Evolutionary conservation across 2,797 vertebrate genomes (phyloP).

Genomic region (Crocodylus rhombifer): DNA sequence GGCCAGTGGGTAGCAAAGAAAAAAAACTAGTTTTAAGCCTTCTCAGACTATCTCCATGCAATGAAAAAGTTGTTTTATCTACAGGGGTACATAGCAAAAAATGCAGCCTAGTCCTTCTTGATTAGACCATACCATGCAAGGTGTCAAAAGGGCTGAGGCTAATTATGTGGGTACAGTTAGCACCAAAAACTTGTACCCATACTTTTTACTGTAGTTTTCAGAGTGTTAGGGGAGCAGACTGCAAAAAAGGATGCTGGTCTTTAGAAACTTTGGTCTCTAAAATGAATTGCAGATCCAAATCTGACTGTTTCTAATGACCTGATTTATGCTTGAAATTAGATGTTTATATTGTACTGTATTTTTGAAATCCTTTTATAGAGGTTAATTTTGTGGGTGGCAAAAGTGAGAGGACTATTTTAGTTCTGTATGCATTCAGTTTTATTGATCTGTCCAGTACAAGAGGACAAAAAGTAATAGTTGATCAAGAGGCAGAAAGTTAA

Average conservation of each 20-base stretch:
- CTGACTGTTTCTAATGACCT: not conserved
- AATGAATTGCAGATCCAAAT: not conserved
- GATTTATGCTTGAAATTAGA: not conserved
- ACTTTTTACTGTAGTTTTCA: not conserved
- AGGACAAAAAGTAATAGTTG: not conserved
- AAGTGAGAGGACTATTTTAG: not conserved
- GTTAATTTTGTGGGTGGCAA: not conserved
- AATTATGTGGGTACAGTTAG: not conserved
- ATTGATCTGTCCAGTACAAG: not conserved
- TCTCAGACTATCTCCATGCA: not conserved
- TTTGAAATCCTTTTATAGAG: not conserved
- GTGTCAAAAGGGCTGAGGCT: not conserved
- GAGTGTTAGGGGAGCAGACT: not conserved
- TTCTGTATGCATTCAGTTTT: not conserved
- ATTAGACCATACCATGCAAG: accelerated
- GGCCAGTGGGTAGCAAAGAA: not conserved
- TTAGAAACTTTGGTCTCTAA: not conserved
- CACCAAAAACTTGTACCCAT: not conserved
- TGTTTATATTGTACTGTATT: accelerated
- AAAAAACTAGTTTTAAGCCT: not conserved
- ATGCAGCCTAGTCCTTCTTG: accelerated
- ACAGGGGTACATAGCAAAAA: not conserved
- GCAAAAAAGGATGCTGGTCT: not conserved
- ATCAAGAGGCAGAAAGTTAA: not conserved
- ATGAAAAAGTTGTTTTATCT: accelerated